phyloP scores from a whole-genome alignment of 2,797 vertebrate species.

The Bucorvus abyssinicus region DNA sequence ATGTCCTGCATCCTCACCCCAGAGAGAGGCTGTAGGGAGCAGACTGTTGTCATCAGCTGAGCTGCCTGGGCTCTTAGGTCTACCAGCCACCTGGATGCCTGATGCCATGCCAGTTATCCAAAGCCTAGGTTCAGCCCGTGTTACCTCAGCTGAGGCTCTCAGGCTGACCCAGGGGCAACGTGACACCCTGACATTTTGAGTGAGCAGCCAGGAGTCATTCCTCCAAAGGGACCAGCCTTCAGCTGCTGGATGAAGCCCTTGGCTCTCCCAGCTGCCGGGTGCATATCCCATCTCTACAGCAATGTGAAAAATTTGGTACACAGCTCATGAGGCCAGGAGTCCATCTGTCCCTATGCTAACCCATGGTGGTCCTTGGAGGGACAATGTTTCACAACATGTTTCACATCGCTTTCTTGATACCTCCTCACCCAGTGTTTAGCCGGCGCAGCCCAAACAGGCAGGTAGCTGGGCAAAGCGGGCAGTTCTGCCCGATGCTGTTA shows the following conservation, averaged over 20 bases:
- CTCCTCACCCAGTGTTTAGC: neutral
- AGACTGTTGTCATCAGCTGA: neutral
- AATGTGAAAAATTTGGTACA: neutral
- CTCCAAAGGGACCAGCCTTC: neutral
- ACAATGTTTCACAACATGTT: too few relatives aligned
- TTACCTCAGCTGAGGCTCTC: neutral
- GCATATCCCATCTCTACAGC: neutral
- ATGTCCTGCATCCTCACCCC: neutral
- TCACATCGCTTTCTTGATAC: neutral
- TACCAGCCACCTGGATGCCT: neutral
- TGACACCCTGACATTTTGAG: neutral
- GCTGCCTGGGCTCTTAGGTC: neutral
- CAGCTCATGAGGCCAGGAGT: neutral
- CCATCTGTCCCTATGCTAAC: fast-evolving
- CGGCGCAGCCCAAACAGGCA: neutral
- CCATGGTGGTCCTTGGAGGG: neutral
- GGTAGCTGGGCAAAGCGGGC: neutral
- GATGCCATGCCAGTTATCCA: neutral
- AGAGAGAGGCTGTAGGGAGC: neutral
- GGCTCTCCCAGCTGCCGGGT: neutral
- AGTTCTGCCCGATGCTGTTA: neutral
- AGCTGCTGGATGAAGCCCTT: neutral
- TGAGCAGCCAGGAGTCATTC: fast-evolving
- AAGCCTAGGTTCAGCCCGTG: neutral
- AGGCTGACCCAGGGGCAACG: neutral